These are phyloP conservation scores for Cydia splendana DNA, from an alignment of 1,140 invertebrate species.

Conservation along the genomic window DNA sequence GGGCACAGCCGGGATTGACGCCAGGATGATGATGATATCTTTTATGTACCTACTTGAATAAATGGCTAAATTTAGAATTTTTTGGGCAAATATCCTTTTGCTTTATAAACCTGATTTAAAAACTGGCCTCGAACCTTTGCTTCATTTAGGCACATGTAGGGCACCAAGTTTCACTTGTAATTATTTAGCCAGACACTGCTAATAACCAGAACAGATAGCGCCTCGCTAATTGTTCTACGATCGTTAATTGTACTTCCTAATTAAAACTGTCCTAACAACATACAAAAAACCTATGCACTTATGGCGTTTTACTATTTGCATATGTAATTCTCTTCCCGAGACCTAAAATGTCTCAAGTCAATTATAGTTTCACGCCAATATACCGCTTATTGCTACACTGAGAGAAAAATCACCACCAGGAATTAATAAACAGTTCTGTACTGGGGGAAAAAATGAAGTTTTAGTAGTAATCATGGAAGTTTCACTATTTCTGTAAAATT, in stretches of 20 bases:
- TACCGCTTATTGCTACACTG: not conserved
- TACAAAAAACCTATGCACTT: slow-evolving; percentile 20
- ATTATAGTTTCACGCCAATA: not conserved
- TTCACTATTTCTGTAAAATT: too few species aligned
- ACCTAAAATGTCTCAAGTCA: not conserved
- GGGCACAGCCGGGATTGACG: too few species aligned
- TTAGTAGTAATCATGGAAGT: too few species aligned
- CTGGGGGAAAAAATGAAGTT: too few species aligned
- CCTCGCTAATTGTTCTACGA: slow-evolving; percentile 66
- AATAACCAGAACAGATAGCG: slow-evolving; percentile 58
- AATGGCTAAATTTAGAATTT: too few species aligned
- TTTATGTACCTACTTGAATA: too few species aligned
- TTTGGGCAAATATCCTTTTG: not conserved
- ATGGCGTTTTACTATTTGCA: not conserved
- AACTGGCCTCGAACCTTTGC: not conserved
- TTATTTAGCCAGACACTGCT: slow-evolving; percentile 59
- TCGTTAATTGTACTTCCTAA: slow-evolving; percentile 56
- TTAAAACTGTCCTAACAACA: not conserved
- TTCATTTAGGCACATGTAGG: not conserved
- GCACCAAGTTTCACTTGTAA: slow-evolving; percentile 42
- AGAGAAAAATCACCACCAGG: too few species aligned
- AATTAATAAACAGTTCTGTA: too few species aligned
- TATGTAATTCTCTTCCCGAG: not conserved
- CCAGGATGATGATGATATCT: too few species aligned
- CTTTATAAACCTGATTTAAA: not conserved